Evolutionary conservation across 1,140 invertebrate species (phyloP).

Genomic region (Drosophila quadrilineata): DNA sequence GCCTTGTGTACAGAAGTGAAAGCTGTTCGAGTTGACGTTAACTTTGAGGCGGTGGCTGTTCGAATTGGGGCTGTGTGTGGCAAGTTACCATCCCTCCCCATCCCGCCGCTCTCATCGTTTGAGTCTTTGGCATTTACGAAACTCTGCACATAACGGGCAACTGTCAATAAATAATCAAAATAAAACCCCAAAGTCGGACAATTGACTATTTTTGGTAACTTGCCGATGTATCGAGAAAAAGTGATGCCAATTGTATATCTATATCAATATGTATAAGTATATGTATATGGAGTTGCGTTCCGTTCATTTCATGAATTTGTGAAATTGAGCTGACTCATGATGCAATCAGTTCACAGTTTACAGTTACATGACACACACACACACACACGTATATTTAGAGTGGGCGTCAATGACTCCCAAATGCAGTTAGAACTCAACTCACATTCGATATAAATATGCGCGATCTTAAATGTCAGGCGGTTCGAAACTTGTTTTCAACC

Average conservation of each 20-base stretch:
- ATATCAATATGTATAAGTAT: slow-evolving; percentile 3
- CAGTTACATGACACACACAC: no score
- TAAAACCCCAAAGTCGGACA: slow-evolving; percentile 63
- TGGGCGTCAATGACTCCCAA: background rate
- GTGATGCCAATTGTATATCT: no score
- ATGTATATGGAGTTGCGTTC: slow-evolving; percentile 20
- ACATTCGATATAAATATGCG: background rate
- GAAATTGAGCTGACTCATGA: slow-evolving; percentile 63
- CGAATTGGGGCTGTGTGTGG: background rate
- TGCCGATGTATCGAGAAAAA: slow-evolving; percentile 61
- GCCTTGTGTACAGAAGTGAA: slow-evolving; percentile 28
- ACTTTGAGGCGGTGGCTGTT: background rate
- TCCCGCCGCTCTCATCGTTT: no score
- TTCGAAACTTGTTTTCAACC: background rate
- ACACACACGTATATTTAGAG: no score
- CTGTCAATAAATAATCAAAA: slow-evolving; percentile 79
- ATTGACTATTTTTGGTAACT: slow-evolving; percentile 74
- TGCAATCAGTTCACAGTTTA: slow-evolving; percentile 48
- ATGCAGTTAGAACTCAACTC: background rate
- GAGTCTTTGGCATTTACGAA: slow-evolving; percentile 49
- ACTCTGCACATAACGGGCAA: slow-evolving; percentile 64
- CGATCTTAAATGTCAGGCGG: slow-evolving; percentile 39
- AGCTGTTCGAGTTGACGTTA: slow-evolving; percentile 20
- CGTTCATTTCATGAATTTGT: slow-evolving; percentile 68
- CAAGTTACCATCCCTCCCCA: no score